Base-by-base conservation (phyloP, 2,888 invertebrate genomes). In the Anorthoa munda region DNA sequence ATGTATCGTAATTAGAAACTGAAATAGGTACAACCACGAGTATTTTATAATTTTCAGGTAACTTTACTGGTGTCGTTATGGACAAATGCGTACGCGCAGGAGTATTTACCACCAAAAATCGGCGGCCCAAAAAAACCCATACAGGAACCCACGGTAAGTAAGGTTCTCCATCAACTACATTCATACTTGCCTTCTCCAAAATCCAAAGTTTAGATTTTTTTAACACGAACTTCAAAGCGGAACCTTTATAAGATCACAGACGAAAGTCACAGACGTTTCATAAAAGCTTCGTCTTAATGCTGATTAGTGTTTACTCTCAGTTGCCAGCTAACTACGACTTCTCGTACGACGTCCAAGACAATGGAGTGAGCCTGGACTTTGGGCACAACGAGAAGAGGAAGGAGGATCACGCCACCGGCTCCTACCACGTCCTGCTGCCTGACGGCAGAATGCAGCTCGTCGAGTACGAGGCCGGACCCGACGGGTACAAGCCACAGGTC, bases 311-410 rank as follows among this genome's bases (percentile, higher is more conserved):
- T 21, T 21, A 46, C 31, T 55, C 0, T 31, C 85, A 97, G 97
- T 93, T 97, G 83, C 97, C 97, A 70, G 97, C 97, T 17, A 97
- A 97, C 89, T 97, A 97, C 89, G 97, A 97, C 86, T 97, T 97
- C 88, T 97, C 97, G 1, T 97, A 97, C 91, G 97, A 97, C 86
- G 97, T 97, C 15, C 96, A 97, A 90, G 97, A 97, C 88, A 96
- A 95, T 26, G 93, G 90, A 2, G 95, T 96, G 12, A 97, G 96
- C 59, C 89, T 97, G 55, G 97, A 97, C 89, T 97, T 97, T 86
- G 97, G 97, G 0, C 97, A 97, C 90, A 97, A 96, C 64, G 97
- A 97, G 92, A 97, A 97, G 88, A 94, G 97, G 39, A 97, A 97
- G 86, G 97, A 97, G 69, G 97, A 97, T 81, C 96, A 96, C 63